A percentile compares a stretch with the other conserved stretches of the same genome.
Evolutionary conservation across 2,797 vertebrate species (phyloP).

Genomic region (Avahi laniger): DNA sequence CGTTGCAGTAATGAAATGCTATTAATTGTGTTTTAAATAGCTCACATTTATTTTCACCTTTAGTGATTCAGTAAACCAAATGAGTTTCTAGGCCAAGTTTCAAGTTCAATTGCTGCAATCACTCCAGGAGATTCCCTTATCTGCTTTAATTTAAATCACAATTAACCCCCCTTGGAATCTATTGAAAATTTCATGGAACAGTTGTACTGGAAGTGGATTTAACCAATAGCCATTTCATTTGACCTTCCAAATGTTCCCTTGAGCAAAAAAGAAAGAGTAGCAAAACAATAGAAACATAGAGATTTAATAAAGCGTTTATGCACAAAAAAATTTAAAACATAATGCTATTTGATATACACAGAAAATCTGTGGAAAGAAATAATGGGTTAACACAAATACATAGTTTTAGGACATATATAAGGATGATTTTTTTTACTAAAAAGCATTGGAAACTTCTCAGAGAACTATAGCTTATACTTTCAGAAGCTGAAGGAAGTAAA

Average conservation of each 20-base stretch:
- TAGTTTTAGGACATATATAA: background rate
- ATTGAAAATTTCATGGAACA: background rate
- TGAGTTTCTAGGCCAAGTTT: background rate
- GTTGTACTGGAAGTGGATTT: background rate
- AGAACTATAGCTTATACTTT: background rate
- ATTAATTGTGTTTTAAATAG: conserved; percentile 40
- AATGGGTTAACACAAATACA: background rate
- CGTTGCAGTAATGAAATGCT: conserved; percentile 13
- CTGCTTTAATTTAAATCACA: conserved; percentile 34
- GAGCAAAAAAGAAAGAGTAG: conserved; percentile 29
- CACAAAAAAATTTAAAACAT: conserved; percentile 38
- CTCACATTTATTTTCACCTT: conserved; percentile 33
- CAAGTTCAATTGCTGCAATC: background rate
- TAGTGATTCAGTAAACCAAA: conserved; percentile 41
- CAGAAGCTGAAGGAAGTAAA: conserved; percentile 51
- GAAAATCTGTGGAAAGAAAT: conserved; percentile 49
- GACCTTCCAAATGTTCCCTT: conserved; percentile 60
- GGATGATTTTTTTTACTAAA: background rate
- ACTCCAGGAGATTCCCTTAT: background rate
- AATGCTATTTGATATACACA: conserved; percentile 33
- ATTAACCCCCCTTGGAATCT: background rate
- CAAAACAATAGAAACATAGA: conserved; percentile 2
- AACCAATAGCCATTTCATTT: conserved; percentile 31
- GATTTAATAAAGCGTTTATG: background rate
- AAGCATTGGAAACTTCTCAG: background rate